These are phyloP conservation scores for Lethocerus indicus DNA, from an alignment of 1,140 invertebrate genomes.

Conservation along the genomic window DNA sequence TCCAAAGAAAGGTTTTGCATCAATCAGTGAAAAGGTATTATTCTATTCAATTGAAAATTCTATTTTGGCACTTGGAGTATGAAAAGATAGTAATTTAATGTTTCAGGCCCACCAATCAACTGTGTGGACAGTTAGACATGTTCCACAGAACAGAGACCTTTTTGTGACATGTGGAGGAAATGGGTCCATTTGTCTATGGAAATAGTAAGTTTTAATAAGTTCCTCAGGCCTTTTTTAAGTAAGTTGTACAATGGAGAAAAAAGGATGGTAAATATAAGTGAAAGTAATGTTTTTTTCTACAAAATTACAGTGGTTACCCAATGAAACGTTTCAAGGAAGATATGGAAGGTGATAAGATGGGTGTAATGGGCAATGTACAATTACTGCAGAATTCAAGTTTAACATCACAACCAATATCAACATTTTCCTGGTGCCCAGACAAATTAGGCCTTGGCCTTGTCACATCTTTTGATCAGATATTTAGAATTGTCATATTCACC, in stretches of 20 bases:
- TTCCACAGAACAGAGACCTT: constrained; percentile 89
- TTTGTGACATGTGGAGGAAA: constrained; percentile 80
- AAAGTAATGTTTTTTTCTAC: constrained; percentile 12
- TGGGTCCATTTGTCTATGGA: constrained; percentile 78
- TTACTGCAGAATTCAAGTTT: constrained; percentile 64
- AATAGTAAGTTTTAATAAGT: constrained; percentile 52
- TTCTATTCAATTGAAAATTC: too few relatives aligned
- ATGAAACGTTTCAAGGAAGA: constrained; percentile 48
- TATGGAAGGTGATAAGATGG: constrained; percentile 45
- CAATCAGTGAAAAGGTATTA: constrained; percentile 48
- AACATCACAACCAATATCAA: constrained; percentile 75
- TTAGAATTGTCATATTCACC: constrained; percentile 77
- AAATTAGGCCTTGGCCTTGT: constrained; percentile 75
- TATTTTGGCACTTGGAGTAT: too few relatives aligned
- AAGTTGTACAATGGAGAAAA: neutral
- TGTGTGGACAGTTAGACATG: constrained; percentile 69
- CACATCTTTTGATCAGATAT: constrained; percentile 79
- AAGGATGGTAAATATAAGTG: too few relatives aligned
- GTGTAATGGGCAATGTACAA: constrained; percentile 55
- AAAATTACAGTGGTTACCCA: constrained; percentile 59
- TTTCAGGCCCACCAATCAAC: constrained; percentile 58
- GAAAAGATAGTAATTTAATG: constrained; percentile 13
- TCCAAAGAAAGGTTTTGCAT: constrained; percentile 71
- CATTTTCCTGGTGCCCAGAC: constrained; percentile 83
- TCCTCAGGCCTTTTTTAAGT: neutral